phyloP scores from a whole-genome alignment of 2,888 invertebrate genomes.

The Phalangium opilio region DNA sequence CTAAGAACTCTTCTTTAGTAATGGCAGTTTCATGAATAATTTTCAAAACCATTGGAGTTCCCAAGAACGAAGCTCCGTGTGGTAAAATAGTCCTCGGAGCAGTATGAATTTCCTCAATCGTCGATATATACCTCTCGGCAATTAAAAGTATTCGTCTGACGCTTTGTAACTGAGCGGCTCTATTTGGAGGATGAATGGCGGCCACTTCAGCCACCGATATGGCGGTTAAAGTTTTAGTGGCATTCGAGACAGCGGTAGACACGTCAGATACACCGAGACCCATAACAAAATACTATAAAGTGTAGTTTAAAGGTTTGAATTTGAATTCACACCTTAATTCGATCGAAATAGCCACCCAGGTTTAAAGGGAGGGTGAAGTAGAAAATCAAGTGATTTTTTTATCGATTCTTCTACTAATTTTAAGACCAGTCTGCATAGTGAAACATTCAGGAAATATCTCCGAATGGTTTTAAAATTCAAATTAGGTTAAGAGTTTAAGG shows the following conservation, averaged over 20 bases:
- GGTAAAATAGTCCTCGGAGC: constrained; percentile 33
- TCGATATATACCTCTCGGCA: constrained; percentile 33
- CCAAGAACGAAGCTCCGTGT: constrained; percentile 36
- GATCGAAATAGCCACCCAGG: no score
- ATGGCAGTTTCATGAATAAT: constrained; percentile 28
- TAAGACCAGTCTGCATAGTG: no score
- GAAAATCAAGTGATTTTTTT: no score
- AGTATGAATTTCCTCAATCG: constrained; percentile 33
- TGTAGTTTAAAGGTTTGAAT: no score
- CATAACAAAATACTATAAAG: no score
- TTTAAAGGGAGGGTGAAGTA: no score
- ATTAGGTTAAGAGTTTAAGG: no score
- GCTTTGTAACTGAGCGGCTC: constrained; percentile 24
- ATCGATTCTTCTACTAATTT: no score
- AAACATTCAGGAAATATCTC: no score
- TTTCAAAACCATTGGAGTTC: constrained; percentile 30
- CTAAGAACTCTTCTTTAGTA: constrained; percentile 30
- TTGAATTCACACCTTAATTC: no score
- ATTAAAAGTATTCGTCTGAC: constrained; percentile 34
- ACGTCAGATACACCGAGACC: constrained; percentile 28
- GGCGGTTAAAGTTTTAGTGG: constrained; percentile 32
- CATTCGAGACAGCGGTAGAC: constrained; percentile 29
- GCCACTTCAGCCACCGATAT: constrained; percentile 31
- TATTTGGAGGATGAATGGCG: constrained; percentile 26
- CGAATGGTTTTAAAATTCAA: no score